These are phyloP conservation scores for Xiphias gladius DNA, from an alignment of 2,113 vertebrate genomes.

Conservation along the genomic window DNA sequence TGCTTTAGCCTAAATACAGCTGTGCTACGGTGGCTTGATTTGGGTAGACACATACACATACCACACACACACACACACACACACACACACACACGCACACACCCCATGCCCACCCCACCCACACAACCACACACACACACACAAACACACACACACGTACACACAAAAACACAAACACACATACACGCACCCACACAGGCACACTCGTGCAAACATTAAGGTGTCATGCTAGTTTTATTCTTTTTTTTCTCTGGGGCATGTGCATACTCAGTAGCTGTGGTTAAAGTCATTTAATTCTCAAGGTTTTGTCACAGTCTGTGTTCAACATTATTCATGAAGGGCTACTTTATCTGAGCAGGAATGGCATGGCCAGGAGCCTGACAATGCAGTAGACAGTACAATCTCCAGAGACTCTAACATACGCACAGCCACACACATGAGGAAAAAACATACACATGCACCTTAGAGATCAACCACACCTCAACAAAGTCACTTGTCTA, in stretches of 20 bases:
- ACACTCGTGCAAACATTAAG: conserved; percentile 41
- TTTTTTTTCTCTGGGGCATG: conserved; percentile 63
- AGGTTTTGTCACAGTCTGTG: conserved; percentile 75
- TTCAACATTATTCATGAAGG: conserved; percentile 71
- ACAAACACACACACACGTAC: conserved; percentile 11
- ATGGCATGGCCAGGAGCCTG: conserved; percentile 41
- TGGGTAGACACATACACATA: conserved; percentile 31
- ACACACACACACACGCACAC: conserved; percentile 15
- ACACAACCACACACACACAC: conserved; percentile 3
- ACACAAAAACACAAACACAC: conserved; percentile 24
- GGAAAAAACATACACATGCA: conserved; percentile 17
- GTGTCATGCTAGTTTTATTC: conserved; percentile 73
- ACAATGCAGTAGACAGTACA: conserved; percentile 33
- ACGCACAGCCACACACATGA: not conserved
- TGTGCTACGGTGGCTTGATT: conserved; percentile 54
- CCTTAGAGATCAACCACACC: conserved; percentile 46
- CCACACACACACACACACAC: conserved; percentile 12
- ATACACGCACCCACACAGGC: not conserved
- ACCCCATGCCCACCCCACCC: too few species aligned
- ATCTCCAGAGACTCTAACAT: not conserved
- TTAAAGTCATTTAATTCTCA: conserved; percentile 43
- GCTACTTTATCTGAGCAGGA: conserved; percentile 53
- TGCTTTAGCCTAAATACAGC: conserved; percentile 67
- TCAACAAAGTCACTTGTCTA: conserved; percentile 52
- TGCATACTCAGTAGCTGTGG: conserved; percentile 17